Base-by-base conservation (phyloP, 2,113 vertebrate genomes). In the Eurystomus gularis region DNA sequence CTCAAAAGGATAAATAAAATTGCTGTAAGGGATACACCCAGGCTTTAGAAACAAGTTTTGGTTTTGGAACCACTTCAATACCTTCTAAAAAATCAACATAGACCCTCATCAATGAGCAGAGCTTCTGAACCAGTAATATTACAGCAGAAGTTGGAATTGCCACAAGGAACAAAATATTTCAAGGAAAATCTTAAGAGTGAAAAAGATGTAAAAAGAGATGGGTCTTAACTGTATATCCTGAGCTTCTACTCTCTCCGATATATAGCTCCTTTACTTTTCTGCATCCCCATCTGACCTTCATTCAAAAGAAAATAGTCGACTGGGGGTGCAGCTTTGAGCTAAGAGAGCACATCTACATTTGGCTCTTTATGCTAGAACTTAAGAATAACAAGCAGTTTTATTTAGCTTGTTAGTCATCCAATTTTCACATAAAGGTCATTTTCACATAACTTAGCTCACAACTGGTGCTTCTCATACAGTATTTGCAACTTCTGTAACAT, bases 391-490 rank as follows among this genome's bases (percentile, higher is more conserved):
- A 33, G 17, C 12, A 33, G 82, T 75, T 92, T 88, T 93, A 93
- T 94, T 95, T 91, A 88, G 76, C 68, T 52, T 68, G 37, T 92
- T 90, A 93, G 73, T 95, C 87, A 92, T 72, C 40, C 0, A 0
- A 44, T 83, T 68, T 80, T 85, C 61, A 76, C 23, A 24, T 49
- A 92, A 90, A 91, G 61, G 61, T 90, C 86, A 92, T 40, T 97
- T 81, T 66, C 82, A 62, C 42, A 77, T 16, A 17, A 78, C 51
- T 73, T 49, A 60, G 35, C 51, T 82, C n/a, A 35, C 20, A 69
- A 79, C 2, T 49, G 10, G 14, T 49, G 40, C 23, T 85, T 93
- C 82, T 54, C 20, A 66, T 39, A 25, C 40, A 65, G 7, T 57
- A 77, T 16, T 25, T 70, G 13, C 20, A 88, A 51, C 3, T 48